A percentile compares a stretch with the other conserved stretches of the same genome.
Conservation (phyloP, 2,888 invertebrate genomes). For the Amiota communis region DNA sequence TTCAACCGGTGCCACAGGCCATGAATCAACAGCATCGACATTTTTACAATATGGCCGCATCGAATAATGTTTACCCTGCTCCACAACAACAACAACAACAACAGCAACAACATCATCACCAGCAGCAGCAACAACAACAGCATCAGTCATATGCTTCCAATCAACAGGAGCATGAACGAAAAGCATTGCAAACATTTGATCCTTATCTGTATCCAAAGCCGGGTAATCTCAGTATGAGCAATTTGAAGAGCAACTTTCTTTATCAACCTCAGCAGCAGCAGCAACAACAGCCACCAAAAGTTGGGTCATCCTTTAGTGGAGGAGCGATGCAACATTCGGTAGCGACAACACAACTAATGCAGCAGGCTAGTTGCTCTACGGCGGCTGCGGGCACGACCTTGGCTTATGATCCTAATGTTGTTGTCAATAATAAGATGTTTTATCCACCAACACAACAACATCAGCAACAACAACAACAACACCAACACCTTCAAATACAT, state of each 20-base stretch:
- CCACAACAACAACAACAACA: slow-evolving; percentile 30
- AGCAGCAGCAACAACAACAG: slow-evolving; percentile 44
- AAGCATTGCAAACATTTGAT: slow-evolving; percentile 69
- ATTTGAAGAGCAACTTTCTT: slow-evolving; percentile 40
- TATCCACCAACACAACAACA: slow-evolving; percentile 45
- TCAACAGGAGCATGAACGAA: slow-evolving; percentile 57
- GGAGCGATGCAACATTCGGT: slow-evolving; percentile 27
- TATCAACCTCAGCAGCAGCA: slow-evolving; percentile 49
- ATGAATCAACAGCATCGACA: slow-evolving; percentile 52
- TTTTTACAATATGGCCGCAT: slow-evolving; percentile 53
- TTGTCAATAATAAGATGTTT: slow-evolving; percentile 46
- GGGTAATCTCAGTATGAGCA: slow-evolving; percentile 41
- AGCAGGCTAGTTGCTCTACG: slow-evolving; percentile 39
- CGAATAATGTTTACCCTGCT: slow-evolving; percentile 10
- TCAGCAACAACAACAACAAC: slow-evolving; percentile 53
- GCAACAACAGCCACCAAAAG: slow-evolving; percentile 37
- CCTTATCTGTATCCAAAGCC: slow-evolving; percentile 70
- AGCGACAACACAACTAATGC: slow-evolving; percentile 36
- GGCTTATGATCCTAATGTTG: slow-evolving; percentile 55
- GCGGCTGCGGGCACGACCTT: slow-evolving; percentile 34
- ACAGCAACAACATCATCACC: slow-evolving; percentile 43
- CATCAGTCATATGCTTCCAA: slow-evolving; percentile 26
- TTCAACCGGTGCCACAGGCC: slow-evolving; percentile 43
- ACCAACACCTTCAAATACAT: slow-evolving; percentile 47
- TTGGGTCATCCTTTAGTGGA: background rate